Evolutionary conservation across 2,888 invertebrate genomes (phyloP).

Genomic region (Ptycholaimellus sp.): DNA sequence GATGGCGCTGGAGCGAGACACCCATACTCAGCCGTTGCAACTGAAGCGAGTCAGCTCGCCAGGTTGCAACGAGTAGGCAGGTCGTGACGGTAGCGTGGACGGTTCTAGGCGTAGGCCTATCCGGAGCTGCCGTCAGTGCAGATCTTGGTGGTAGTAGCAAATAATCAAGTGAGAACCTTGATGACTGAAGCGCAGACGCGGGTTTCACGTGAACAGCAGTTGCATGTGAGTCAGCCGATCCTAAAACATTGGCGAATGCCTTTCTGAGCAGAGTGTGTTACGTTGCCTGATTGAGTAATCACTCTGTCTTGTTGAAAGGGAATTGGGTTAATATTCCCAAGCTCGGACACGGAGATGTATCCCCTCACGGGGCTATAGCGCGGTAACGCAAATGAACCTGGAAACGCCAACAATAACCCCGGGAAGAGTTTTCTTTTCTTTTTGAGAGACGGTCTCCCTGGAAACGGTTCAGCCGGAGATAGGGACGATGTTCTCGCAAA

Average conservation of each 20-base stretch:
- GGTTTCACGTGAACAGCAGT: slow-evolving; percentile 39
- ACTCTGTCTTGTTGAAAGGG: slow-evolving; percentile 26
- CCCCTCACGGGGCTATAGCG: slow-evolving; percentile 9
- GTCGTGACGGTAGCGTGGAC: slow-evolving; percentile 36
- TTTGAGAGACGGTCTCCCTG: slow-evolving; percentile 28
- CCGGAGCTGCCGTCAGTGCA: slow-evolving; percentile 32
- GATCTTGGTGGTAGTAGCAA: slow-evolving; percentile 49
- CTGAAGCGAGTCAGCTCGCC: too few species aligned
- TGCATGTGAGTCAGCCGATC: slow-evolving; percentile 28
- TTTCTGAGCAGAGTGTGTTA: too few species aligned
- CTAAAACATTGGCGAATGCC: slow-evolving; percentile 21
- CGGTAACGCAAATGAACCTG: slow-evolving; percentile 27
- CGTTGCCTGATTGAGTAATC: too few species aligned
- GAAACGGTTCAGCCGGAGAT: slow-evolving; percentile 29
- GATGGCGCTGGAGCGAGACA: slow-evolving; percentile 38
- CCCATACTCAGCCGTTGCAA: slow-evolving; percentile 33
- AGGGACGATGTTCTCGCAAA: slow-evolving; percentile 28
- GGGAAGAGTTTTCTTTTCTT: slow-evolving; percentile 32
- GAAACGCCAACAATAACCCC: slow-evolving; percentile 25
- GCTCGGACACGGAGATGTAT: slow-evolving; percentile 9
- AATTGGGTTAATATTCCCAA: slow-evolving; percentile 27
- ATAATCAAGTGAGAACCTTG: slow-evolving; percentile 40
- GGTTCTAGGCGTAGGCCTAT: slow-evolving; percentile 36
- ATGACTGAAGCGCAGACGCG: slow-evolving; percentile 33
- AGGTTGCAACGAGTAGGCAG: slow-evolving; percentile 41